phyloP scores from a whole-genome alignment of 2,113 vertebrate genomes.

The Mustela nigripes region DNA sequence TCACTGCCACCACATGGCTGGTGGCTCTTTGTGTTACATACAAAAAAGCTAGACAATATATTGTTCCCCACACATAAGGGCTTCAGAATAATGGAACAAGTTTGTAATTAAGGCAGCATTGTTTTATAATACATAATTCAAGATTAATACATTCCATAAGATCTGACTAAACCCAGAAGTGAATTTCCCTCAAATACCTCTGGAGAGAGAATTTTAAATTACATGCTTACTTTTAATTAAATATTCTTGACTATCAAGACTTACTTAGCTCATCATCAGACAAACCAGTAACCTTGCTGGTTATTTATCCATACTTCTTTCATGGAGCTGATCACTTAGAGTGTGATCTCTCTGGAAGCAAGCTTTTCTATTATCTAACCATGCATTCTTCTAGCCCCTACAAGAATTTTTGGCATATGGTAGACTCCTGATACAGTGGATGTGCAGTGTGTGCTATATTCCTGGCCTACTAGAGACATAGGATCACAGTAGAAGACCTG shows the following conservation, averaged over 20 bases:
- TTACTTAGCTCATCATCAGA: background rate
- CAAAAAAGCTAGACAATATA: background rate
- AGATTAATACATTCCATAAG: background rate
- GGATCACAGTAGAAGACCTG: background rate
- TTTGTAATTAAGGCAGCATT: background rate
- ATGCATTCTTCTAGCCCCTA: background rate
- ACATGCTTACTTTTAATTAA: background rate
- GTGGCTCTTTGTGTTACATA: background rate
- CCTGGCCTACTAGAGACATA: no score
- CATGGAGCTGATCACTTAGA: background rate
- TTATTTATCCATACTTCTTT: background rate
- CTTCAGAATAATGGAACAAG: background rate
- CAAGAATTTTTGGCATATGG: background rate
- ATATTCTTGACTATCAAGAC: background rate
- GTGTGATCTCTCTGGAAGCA: background rate
- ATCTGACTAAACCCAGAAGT: background rate
- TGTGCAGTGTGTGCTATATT: background rate
- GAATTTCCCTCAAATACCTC: background rate
- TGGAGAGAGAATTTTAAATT: background rate
- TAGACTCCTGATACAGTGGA: background rate
- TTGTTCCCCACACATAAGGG: background rate
- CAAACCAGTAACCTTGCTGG: background rate
- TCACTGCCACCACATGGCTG: background rate
- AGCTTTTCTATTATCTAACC: background rate
- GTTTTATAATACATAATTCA: background rate